phyloP scores from a whole-genome alignment of 2,888 invertebrate species.

The Mamestra brassicae region DNA sequence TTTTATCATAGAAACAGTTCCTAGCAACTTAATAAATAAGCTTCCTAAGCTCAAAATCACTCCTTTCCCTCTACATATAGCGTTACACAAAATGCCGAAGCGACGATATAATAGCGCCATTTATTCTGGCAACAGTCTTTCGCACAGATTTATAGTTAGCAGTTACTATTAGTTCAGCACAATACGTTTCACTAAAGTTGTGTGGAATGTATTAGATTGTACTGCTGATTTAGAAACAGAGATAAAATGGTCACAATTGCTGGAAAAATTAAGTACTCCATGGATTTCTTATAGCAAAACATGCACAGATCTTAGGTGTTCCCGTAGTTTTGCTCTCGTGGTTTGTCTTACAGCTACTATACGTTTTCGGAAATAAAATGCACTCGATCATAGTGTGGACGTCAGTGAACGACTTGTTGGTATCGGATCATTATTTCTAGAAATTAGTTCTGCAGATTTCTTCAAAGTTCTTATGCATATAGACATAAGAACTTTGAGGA shows the following conservation, averaged over 20 bases:
- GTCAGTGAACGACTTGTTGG: too few species aligned
- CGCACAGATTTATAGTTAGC: conserved; percentile 43
- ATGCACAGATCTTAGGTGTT: too few species aligned
- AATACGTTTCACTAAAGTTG: conserved; percentile 38
- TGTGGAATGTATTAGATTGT: conserved; percentile 13
- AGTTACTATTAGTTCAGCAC: conserved; percentile 37
- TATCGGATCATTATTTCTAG: too few species aligned
- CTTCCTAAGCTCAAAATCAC: neutral
- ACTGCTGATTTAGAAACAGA: conserved; percentile 9
- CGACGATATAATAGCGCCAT: conserved; percentile 35
- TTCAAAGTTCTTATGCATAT: too few species aligned
- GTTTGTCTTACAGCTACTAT: too few species aligned
- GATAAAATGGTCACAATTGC: neutral
- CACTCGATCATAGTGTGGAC: too few species aligned
- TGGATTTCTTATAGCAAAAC: neutral
- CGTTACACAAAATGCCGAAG: conserved; percentile 39
- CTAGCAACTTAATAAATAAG: neutral
- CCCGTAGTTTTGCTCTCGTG: too few species aligned
- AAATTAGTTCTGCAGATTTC: too few species aligned
- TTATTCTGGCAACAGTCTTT: conserved; percentile 38
- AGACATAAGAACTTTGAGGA: too few species aligned
- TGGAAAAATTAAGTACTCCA: neutral
- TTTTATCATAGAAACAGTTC: neutral
- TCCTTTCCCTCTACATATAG: neutral
- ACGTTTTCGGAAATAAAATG: too few species aligned